phyloP scores from a whole-genome alignment of 2,113 vertebrate genomes.

The Psephotus haematonotus region DNA sequence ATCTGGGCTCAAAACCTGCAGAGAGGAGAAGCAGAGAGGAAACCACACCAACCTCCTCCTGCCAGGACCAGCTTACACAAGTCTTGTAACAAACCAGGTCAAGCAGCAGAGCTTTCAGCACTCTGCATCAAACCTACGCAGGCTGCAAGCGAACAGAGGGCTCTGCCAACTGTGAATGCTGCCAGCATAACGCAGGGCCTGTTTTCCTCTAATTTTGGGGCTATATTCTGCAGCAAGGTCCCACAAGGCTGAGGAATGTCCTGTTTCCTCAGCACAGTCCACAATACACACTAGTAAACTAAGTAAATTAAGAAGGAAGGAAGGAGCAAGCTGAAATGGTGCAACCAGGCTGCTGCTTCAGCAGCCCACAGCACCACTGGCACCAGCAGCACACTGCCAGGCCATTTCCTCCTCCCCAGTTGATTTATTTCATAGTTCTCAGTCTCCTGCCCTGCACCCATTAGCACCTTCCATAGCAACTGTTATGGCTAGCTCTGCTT shows the following conservation, averaged over 20 bases:
- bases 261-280: neutral
- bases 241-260: rapidly evolving
- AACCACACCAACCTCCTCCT: neutral
- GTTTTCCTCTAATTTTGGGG: neutral
- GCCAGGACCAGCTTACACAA: neutral
- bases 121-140: neutral
- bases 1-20: neutral
- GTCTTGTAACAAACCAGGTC: neutral
- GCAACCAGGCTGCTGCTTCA: neutral
- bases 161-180: neutral
- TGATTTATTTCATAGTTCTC: neutral
- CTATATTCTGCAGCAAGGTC: neutral
- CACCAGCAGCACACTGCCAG: neutral
- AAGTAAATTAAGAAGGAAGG: neutral
- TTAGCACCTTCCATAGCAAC: neutral
- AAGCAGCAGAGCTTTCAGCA: neutral
- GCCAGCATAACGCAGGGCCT: neutral
- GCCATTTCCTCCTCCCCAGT: neutral
- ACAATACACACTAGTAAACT: rapidly evolving
- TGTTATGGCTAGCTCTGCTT: neutral
- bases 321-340: neutral
- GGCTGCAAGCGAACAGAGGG: neutral
- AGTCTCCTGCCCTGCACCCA: neutral
- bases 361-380: neutral
- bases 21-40: neutral